A percentile compares a stretch with the other conserved stretches of the same genome.
phyloP scores from a whole-genome alignment of 1,140 invertebrate species.

The Xylocopa sonorina region DNA sequence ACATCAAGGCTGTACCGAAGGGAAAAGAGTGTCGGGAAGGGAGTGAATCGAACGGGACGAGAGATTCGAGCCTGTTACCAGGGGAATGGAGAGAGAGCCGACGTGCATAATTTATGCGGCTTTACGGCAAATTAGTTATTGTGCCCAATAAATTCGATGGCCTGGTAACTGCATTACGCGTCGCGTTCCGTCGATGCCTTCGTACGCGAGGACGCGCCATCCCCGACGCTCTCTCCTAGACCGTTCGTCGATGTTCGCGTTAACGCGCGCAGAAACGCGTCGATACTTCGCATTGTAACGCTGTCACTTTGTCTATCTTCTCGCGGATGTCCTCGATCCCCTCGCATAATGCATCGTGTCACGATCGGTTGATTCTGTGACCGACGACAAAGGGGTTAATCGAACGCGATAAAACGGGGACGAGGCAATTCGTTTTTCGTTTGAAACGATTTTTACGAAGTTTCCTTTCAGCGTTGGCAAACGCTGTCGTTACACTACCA shows the following conservation, averaged over 20 bases:
- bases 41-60: neutral
- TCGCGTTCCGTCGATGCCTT: conserved; percentile 33
- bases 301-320: conserved; percentile 31
- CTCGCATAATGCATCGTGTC: too few species aligned
- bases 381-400: too few species aligned
- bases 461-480: too few species aligned
- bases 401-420: neutral
- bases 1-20: neutral
- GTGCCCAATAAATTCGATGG: conserved; percentile 63
- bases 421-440: too few species aligned
- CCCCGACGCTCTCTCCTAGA: neutral
- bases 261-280: conserved; percentile 15
- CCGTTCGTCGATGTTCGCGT: conserved; percentile 36
- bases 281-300: conserved; percentile 40
- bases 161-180: conserved; percentile 6
- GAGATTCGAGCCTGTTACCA: neutral
- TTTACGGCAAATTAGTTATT: conserved; percentile 73
- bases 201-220: neutral
- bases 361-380: too few species aligned
- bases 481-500: too few species aligned
- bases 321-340: neutral
- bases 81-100: conserved; percentile 38
- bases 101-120: conserved; percentile 71
- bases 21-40: neutral
- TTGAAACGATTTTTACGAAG: too few species aligned